Evolutionary conservation across 2,113 vertebrate species (phyloP).

Genomic region (Fulica atra): DNA sequence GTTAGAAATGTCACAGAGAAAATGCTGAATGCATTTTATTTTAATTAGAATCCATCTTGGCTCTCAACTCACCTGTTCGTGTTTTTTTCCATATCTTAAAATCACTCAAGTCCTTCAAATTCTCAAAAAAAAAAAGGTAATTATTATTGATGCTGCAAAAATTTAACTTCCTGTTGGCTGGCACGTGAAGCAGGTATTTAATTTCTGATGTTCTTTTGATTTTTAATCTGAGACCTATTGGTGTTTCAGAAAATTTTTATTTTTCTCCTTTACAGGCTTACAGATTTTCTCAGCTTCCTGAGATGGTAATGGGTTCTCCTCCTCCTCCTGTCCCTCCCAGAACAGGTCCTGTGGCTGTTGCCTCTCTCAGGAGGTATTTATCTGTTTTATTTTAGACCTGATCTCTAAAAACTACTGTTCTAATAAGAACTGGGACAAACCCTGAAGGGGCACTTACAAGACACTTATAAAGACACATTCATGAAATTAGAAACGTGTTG

Average conservation of each 20-base stretch:
- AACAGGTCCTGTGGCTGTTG: slow-evolving; percentile 88
- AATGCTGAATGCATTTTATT: not conserved
- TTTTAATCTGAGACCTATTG: not conserved
- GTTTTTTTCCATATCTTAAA: slow-evolving; percentile 12
- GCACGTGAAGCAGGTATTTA: not conserved
- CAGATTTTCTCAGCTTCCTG: slow-evolving; percentile 97
- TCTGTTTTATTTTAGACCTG: not conserved
- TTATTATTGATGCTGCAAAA: not conserved
- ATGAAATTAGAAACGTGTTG: not conserved
- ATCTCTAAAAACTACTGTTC: not conserved
- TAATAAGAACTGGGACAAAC: not conserved
- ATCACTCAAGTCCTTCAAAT: not conserved
- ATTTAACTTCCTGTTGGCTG: not conserved
- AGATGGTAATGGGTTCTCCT: slow-evolving; percentile 93
- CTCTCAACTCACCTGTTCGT: not conserved
- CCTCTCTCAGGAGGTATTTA: slow-evolving; percentile 67
- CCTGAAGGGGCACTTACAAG: not conserved
- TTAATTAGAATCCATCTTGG: not conserved
- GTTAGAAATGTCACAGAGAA: not conserved
- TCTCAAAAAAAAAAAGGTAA: not conserved
- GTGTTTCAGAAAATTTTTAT: not conserved
- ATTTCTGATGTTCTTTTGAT: not conserved
- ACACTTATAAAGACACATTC: not conserved
- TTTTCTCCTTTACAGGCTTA: slow-evolving; percentile 83
- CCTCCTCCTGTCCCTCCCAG: slow-evolving; percentile 94